A percentile compares a stretch with the other conserved stretches of the same genome.
These are phyloP conservation scores for Drosophila hydei DNA, from an alignment of 1,140 invertebrate species.

Conservation along the genomic window DNA sequence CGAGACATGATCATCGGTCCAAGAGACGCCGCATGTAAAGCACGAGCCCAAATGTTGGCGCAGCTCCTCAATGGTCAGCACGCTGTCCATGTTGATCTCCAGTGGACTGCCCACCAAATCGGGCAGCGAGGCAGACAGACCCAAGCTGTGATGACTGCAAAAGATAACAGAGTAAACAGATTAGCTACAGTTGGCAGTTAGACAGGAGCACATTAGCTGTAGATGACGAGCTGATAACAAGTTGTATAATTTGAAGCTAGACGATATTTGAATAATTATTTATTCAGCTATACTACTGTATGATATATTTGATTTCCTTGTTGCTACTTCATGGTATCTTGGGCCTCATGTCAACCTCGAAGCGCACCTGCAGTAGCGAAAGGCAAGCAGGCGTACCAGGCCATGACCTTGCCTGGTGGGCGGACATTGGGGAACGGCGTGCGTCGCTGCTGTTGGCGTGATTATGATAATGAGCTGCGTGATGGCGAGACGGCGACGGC, in stretches of 20 bases:
- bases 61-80: constrained; percentile 89
- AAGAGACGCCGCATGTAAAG: constrained; percentile 92
- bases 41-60: constrained; percentile 88
- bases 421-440: constrained; percentile 19
- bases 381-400: constrained; percentile 20
- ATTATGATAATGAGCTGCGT: constrained; percentile 73
- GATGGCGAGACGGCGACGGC: constrained; percentile 10
- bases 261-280: too few species aligned
- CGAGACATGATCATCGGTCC: constrained; percentile 91
- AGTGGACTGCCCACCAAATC: constrained; percentile 81
- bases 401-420: constrained; percentile 48
- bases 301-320: neutral
- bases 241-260: too few species aligned
- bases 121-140: constrained; percentile 79
- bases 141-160: constrained; percentile 79
- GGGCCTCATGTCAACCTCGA: neutral
- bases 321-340: neutral
- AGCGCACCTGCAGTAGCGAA: constrained; percentile 31
- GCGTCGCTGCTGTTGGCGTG: constrained; percentile 49
- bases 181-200: constrained; percentile 10
- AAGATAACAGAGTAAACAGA: constrained; percentile 10
- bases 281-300: neutral
- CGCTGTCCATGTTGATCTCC: constrained; percentile 84
- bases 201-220: neutral
- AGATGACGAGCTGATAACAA: neutral